Conservation (phyloP, 2,113 vertebrate genomes). For the Gadus chalcogrammus region DNA sequence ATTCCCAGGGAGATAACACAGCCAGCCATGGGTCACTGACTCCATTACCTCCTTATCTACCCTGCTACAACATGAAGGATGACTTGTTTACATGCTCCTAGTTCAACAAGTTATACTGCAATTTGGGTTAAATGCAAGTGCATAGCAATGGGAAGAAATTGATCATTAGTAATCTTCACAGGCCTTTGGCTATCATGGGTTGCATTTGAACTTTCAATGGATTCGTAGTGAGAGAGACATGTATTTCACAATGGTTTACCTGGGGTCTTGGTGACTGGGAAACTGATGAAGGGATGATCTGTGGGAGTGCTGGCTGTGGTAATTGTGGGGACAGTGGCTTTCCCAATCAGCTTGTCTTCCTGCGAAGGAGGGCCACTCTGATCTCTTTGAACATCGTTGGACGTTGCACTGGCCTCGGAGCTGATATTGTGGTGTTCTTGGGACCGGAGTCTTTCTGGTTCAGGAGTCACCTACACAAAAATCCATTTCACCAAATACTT, state of each 20-base stretch:
- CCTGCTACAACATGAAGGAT: too few relatives aligned
- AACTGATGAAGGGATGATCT: constrained; percentile 53
- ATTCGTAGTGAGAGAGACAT: too few relatives aligned
- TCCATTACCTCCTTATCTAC: constrained; percentile 26
- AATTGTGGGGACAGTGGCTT: constrained; percentile 13
- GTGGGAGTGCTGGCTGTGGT: constrained; percentile 37
- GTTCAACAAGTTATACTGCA: too few relatives aligned
- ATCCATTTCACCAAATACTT: neutral
- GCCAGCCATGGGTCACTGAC: constrained; percentile 57
- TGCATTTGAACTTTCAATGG: too few relatives aligned
- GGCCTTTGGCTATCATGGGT: too few relatives aligned
- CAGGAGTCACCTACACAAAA: constrained; percentile 52
- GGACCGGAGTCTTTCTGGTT: constrained; percentile 46
- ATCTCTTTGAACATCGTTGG: constrained; percentile 74
- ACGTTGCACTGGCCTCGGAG: constrained; percentile 47
- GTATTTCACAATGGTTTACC: constrained; percentile 46
- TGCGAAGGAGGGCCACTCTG: constrained; percentile 58
- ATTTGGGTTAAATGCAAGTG: too few relatives aligned
- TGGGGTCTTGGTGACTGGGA: constrained; percentile 68
- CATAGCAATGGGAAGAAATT: too few relatives aligned
- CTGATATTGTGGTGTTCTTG: constrained; percentile 57
- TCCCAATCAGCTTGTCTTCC: constrained; percentile 27
- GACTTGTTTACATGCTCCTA: too few relatives aligned
- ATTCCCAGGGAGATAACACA: constrained; percentile 54
- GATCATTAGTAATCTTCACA: too few relatives aligned